Evolutionary conservation across 2,888 invertebrate species (phyloP), one percentile per base, ranked within the genome.

Genomic region (Phymatocera aterrima): DNA sequence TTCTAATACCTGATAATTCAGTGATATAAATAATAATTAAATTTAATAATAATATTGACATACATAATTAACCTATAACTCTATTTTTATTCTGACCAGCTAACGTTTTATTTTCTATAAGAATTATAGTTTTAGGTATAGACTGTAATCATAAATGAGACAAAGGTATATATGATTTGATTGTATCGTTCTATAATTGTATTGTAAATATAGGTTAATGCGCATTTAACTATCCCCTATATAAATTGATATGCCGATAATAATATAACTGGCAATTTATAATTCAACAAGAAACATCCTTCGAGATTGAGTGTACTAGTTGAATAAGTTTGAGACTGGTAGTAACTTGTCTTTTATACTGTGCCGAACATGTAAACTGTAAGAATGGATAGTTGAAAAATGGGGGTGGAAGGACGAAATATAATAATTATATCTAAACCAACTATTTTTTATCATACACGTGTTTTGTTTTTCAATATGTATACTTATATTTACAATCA

Each of bases 371-470:
- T n/a, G n/a, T n/a, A 37, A 37, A n/a, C 15, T 24, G 28, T 24
- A 46, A 6, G 24, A 68, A 18, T 24, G 8, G 8, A n/a, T 15
- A 61, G 28, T 28, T n/a, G 15, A 43, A 15, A 15, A n/a, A n/a
- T n/a, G n/a, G n/a, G 6, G 46, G 24, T 43, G 1, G 8, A 46
- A 5, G 37, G 8, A 68, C 43, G 28, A 15, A 24, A 46, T 46
- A 68, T 34, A 28, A 68, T 68, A 46, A 24, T 2, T 43, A n/a
- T 28, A 68, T 68, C 68, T n/a, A 68, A 68, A 68, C 68, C 43
- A 46, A 68, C 46, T 46, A 68, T 68, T 72, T 51, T 70, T 48
- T 28, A 64, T 34, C n/a, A 37, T 64, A 64, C 34, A 37, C n/a
- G 37, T 64, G 4, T 24, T 46, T 40, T 43, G 24, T 68, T 15